Base-by-base conservation (phyloP, 2,888 invertebrate species). In the Acanthopleura granulata region DNA sequence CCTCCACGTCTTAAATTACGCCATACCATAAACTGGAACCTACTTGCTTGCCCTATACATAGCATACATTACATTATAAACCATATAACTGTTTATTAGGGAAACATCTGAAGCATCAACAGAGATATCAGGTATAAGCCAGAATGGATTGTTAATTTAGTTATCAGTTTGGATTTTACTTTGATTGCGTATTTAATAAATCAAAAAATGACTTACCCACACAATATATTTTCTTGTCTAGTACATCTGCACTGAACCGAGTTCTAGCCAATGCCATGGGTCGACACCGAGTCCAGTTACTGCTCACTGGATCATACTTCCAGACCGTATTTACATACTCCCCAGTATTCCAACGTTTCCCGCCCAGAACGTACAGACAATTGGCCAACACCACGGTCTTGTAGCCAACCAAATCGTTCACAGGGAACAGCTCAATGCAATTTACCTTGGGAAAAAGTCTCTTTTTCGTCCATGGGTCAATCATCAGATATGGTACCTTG, bases 221-320 rank as follows among this genome's bases (percentile, higher is more conserved):
- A 69, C 86, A 82, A 75, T 86, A 86, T 18, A 88, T 81, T 73
- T 80, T 82, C 0, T 82, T 84, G 72, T 82, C 84, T n/a, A 88
- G 51, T 1, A 84, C 85, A 69, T 81, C 81, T 14, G 84, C 85
- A 1, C 85, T 80, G 73, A 83, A 84, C n/a, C 86, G 82, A 74
- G 84, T 83, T 72, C 87, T 77, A 49, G 85, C 81, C 50, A 77
- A 74, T 18, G 73, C 75, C 78, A 87, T 72, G 6, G 76, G 74
- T 14, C 78, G 79, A 50, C 80, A 75, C 12, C 77, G 77, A 22
- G 62, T 72, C 87, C 88, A 88, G 25, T 75, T 76, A 61, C 81
- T 80, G 57, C 82, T 82, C n/a, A 76, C 76, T 9, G 87, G 86
- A 70, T 87, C 81, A 73, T 82, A 87, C 29, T 82, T 77, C 81